These are phyloP conservation scores for Drosophila kuntzei DNA, from an alignment of 2,888 invertebrate species.

Conservation along the genomic window DNA sequence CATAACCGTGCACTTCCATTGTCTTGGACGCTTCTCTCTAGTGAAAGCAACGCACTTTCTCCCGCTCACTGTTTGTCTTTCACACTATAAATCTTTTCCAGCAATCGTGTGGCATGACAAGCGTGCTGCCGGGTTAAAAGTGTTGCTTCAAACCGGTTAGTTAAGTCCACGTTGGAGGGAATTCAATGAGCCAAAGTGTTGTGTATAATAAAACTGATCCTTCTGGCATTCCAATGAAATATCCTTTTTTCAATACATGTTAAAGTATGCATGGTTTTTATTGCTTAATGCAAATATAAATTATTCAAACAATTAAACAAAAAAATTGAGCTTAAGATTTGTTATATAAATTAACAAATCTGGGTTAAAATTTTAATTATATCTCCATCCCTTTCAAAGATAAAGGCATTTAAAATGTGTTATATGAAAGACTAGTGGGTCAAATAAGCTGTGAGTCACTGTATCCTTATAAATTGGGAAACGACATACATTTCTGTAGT, in stretches of 20 bases:
- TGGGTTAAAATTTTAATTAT: too few species aligned
- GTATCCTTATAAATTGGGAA: too few species aligned
- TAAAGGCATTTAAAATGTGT: too few species aligned
- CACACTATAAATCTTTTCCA: slow-evolving; percentile 69
- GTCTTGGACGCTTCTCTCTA: slow-evolving; percentile 41
- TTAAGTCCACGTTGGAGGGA: background rate
- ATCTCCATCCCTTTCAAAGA: too few species aligned
- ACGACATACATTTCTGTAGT: too few species aligned
- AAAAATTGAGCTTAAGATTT: too few species aligned
- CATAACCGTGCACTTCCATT: slow-evolving; percentile 54
- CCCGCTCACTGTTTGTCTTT: slow-evolving; percentile 59
- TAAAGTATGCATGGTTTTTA: background rate
- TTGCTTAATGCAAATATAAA: too few species aligned
- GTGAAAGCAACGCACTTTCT: slow-evolving; percentile 59
- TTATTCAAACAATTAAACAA: too few species aligned
- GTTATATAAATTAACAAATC: too few species aligned
- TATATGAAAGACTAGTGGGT: too few species aligned
- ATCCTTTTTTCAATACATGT: background rate
- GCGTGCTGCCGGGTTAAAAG: slow-evolving; percentile 44
- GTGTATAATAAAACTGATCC: background rate
- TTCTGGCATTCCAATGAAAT: background rate
- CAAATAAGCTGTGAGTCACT: too few species aligned
- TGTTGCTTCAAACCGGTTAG: slow-evolving; percentile 52
- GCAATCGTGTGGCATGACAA: slow-evolving; percentile 54
- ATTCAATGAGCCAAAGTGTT: background rate